These are phyloP conservation scores for Egretta garzetta DNA, from an alignment of 2,113 vertebrate species.

Conservation along the genomic window DNA sequence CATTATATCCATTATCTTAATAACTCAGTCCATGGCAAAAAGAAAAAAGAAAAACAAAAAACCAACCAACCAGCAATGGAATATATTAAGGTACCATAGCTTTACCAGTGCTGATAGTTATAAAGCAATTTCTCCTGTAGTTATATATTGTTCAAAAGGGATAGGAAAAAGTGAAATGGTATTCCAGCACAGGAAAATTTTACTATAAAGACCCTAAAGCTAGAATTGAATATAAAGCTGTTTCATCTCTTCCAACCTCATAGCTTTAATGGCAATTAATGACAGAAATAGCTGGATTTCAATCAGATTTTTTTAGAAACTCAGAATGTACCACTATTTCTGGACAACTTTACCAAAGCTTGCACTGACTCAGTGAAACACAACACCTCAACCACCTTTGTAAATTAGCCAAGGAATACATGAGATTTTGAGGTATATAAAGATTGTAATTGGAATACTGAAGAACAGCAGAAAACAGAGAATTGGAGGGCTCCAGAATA, in stretches of 20 bases:
- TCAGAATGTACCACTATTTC: not conserved
- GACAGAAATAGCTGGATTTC: not conserved
- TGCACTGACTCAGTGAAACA: not conserved
- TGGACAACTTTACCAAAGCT: not conserved
- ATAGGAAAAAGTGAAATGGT: not conserved
- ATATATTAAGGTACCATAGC: not conserved
- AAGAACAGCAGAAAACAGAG: not conserved
- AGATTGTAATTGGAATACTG: not conserved
- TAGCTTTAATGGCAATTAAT: not conserved
- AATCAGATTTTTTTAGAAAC: not conserved
- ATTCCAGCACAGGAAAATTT: not conserved
- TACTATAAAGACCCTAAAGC: not conserved
- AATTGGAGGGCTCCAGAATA: not conserved
- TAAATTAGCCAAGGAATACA: not conserved
- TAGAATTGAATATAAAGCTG: not conserved
- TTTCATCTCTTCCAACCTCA: not conserved
- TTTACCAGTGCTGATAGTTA: not conserved
- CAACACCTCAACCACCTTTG: not conserved
- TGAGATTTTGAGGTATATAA: not conserved
- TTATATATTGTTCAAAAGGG: not conserved
- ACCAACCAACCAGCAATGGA: accelerated
- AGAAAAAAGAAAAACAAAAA: not conserved
- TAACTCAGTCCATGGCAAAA: not conserved
- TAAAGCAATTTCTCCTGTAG: not conserved
- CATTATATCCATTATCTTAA: not conserved